Evolutionary conservation across 2,888 invertebrate species (phyloP), one percentile per base, ranked within the genome.

Genomic region (Seira ritae): DNA sequence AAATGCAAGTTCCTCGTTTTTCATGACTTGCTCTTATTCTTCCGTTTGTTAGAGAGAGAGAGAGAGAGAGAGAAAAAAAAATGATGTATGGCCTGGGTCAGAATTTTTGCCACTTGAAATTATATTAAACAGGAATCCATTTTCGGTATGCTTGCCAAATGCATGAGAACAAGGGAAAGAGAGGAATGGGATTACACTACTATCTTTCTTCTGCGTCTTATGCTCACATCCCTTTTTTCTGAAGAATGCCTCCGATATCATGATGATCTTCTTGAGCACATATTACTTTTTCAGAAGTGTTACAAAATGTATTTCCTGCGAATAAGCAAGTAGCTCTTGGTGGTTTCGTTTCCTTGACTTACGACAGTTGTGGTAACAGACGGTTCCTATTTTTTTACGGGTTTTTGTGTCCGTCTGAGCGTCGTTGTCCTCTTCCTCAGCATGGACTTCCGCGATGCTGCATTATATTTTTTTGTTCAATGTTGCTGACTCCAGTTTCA

Each of bases 1-100:
- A 76, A 37, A 75, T 69, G 80, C 80, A 50, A 66, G 76, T 31
- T 20, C 22, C 69, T 65, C 70, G 42, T 19, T 37, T 83, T 60
- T 74, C 79, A 74, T 75, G 83, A 78, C 78, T 84, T 74, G 74
- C 55, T 84, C 74, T 62, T 70, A 84, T 83, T 78, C 69, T 83
- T 83, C 67, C 74, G 73, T 68, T 84, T 84, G 69, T 84, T 81
- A 77, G 75, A 73, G n/a, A n/a, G n/a, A n/a, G n/a, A n/a, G n/a
- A n/a, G n/a, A n/a, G n/a, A n/a, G n/a, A n/a, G n/a, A n/a, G n/a
- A n/a, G n/a, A n/a, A n/a, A 84, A 84, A 69, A 80, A 84, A 80
- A 78, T 84, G 80, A 84, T 80, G 77, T 81, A 81, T 84, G 80
- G 77, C 76, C 62, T 80, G 70, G 77, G 84, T 84, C 80, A 84